These are phyloP conservation scores for Folsomia manolachei DNA, from an alignment of 2,888 invertebrate species.

Conservation along the genomic window DNA sequence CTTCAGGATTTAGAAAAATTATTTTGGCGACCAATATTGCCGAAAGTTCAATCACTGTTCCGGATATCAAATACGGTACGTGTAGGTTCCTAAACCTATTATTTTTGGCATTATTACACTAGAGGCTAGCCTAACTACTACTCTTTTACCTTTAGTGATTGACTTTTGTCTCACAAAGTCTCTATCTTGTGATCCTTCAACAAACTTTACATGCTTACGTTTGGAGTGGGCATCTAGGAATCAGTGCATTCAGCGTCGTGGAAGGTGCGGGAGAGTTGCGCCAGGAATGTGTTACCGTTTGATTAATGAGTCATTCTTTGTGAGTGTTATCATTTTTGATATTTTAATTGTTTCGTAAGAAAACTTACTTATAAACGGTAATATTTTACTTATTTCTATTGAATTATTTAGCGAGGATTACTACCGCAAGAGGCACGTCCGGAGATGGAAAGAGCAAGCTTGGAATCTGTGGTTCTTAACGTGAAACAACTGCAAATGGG, in stretches of 20 bases:
- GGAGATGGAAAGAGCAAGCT: conserved; percentile 75
- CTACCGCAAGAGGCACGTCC: conserved; percentile 61
- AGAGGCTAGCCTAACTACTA: not conserved
- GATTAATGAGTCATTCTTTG: conserved; percentile 66
- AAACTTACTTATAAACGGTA: not conserved
- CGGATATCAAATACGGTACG: conserved; percentile 77
- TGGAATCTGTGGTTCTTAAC: conserved; percentile 75
- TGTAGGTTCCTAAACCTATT: not conserved
- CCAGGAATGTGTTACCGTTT: conserved; percentile 78
- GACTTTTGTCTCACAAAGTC: conserved; percentile 91
- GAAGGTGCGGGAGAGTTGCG: conserved; percentile 83
- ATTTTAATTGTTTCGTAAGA: not conserved
- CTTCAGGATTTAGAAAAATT: conserved; percentile 70
- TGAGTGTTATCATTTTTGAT: conserved; percentile 47
- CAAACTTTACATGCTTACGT: conserved; percentile 75
- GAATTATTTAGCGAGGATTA: conserved; percentile 12
- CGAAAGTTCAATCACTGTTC: conserved; percentile 87
- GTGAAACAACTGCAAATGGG: conserved; percentile 80
- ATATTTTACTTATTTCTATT: not conserved
- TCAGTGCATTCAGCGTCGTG: conserved; percentile 84
- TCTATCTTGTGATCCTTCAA: conserved; percentile 69
- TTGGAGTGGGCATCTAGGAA: conserved; percentile 84
- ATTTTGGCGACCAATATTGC: conserved; percentile 89
- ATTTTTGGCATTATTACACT: conserved; percentile 6
- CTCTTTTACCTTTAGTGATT: conserved; percentile 65